Base-by-base conservation (phyloP, 2,113 vertebrate genomes). In the Nymphicus hollandicus region DNA sequence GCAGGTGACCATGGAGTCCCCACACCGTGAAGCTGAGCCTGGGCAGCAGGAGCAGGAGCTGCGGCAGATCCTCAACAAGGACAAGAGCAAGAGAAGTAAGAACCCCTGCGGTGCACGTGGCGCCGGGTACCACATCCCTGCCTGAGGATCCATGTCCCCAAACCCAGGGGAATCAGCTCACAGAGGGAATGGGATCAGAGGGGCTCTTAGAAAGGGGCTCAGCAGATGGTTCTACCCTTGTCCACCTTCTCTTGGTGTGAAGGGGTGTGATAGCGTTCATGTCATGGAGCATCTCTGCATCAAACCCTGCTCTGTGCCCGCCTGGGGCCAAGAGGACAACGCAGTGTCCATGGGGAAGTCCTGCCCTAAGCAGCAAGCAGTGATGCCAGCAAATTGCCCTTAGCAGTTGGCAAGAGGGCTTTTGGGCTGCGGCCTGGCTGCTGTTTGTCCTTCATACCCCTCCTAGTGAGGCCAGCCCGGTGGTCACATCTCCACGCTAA, bases 31-130 rank as follows among this genome's bases (percentile, higher is more conserved):
- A 84, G 74, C 98, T 50, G 97, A 98, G 71, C 97, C 98, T 73
- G 98, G 98, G 31, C 98, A 98, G 17, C 98, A 98, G 95, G 98
- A 98, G 77, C 98, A 98, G 76, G 98, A 99, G 95, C 97, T 99
- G 39, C 97, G 98, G 37, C 98, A 98, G 86, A 98, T 99, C 81
- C 98, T 98, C 89, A 97, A 98, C 68, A 99, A 99, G 96, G 98
- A 98, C 94, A 99, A 99, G 97, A 98, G 98, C 95, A 99, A 99
- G 79, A 89, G 98, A 78, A 99, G 99, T 99, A 98, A 98, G 99
- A 96, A 6, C 27, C 20, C 39, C 27, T 4, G 2, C 3, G 10
- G 6, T 29, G 11, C 25, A 1, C 2, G 4, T 11, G 22, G 20
- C 84, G 12, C 29, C 1, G 1, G 37, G 50, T 1, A 2, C 35